A percentile compares a stretch with the other conserved stretches of the same genome.
Evolutionary conservation across 2,888 invertebrate genomes (phyloP).

Genomic region (Erynnis tages): DNA sequence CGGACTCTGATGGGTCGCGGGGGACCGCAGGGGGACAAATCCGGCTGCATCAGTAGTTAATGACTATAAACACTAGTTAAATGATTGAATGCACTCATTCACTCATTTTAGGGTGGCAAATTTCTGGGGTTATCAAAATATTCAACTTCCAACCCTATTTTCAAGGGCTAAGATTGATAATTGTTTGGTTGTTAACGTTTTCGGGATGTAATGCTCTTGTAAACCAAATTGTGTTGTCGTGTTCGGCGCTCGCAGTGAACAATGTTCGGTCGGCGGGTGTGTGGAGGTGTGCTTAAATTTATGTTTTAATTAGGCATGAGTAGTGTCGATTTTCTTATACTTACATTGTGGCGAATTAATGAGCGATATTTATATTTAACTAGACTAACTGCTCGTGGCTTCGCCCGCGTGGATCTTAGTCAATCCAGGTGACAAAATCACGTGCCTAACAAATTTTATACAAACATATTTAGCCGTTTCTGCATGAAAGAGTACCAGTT

Average conservation of each 20-base stretch:
- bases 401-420: too few relatives aligned
- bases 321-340: background rate
- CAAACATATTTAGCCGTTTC: too few relatives aligned
- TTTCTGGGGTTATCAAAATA: background rate
- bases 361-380: too few relatives aligned
- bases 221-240: slow-evolving; percentile 12
- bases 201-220: slow-evolving; percentile 5
- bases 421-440: too few relatives aligned
- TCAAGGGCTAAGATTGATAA: background rate
- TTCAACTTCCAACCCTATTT: background rate
- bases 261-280: slow-evolving; percentile 3
- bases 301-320: background rate
- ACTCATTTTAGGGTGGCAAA: slow-evolving; percentile 15
- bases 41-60: slow-evolving; percentile 46
- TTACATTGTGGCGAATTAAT: background rate
- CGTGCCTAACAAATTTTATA: too few relatives aligned
- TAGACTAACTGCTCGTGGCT: too few relatives aligned
- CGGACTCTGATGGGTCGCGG: slow-evolving; percentile 42
- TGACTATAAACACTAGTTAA: slow-evolving; percentile 74
- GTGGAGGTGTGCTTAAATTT: background rate
- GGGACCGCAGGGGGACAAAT: slow-evolving; percentile 40
- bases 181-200: background rate
- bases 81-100: slow-evolving; percentile 58
- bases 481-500: too few relatives aligned
- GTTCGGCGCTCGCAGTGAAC: background rate